A percentile compares a stretch with the other conserved stretches of the same genome.
Evolutionary conservation across 2,888 invertebrate genomes (phyloP).

Genomic region (Pristionchus arcanus): DNA sequence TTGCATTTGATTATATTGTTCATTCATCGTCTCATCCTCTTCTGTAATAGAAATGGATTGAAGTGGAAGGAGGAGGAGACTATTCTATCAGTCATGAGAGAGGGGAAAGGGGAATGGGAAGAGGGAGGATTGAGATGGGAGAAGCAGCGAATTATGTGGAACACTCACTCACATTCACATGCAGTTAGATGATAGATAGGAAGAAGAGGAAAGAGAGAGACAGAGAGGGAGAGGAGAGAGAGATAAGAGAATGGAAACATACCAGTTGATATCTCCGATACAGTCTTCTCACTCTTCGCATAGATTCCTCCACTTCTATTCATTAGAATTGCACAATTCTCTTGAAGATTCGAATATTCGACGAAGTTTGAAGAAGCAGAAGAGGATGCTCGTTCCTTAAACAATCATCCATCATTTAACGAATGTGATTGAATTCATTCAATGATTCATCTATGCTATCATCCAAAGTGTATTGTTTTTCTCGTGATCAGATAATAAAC

Average conservation of each 20-base stretch:
- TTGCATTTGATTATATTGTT: conserved; percentile 49
- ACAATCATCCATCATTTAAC: background rate
- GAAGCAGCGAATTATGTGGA: conserved; percentile 26
- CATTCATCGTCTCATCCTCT: background rate
- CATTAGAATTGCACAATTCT: conserved; percentile 76
- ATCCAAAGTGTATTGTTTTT: background rate
- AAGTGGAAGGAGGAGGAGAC: background rate
- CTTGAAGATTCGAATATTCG: conserved; percentile 71
- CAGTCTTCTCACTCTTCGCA: conserved; percentile 64
- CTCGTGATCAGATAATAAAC: background rate
- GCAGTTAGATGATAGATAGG: conserved; percentile 46
- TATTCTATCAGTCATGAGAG: background rate
- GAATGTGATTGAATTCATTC: background rate
- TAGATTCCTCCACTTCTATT: conserved; percentile 72
- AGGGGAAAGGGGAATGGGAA: background rate
- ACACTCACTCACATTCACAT: conserved; percentile 37
- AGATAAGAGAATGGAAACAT: conserved; percentile 56
- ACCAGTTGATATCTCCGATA: conserved; percentile 74
- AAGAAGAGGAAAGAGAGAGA: background rate
- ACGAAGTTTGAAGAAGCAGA: conserved; percentile 61
- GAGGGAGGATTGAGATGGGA: conserved; percentile 27
- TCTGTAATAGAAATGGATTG: conserved; percentile 21
- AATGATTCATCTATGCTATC: background rate
- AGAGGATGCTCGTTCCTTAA: conserved; percentile 56
- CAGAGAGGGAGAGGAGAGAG: background rate